Evolutionary conservation across 2,797 vertebrate genomes (phyloP), one percentile per base, ranked within the genome.

Genomic region (Oreortyx pictus): DNA sequence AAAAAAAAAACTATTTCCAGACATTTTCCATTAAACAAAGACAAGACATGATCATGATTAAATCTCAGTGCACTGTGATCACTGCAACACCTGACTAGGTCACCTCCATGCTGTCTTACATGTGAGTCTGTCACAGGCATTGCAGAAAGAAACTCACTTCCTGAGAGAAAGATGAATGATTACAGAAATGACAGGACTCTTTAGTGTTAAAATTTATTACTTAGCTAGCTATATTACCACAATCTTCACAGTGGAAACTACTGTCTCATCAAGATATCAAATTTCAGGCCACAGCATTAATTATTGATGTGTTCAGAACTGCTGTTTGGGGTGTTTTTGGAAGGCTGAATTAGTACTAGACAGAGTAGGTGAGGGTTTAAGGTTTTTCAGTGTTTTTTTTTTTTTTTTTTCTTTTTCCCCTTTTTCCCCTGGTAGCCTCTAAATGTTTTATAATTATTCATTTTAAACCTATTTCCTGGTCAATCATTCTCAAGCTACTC

Each of bases 391-490:
- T 49, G 5, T 39, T 7, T 20, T 39, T 65, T 54, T 54, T 43
- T 54, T 54, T 43, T 44, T 23, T 5, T 11, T 0, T 0, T 16
- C 33, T n/a, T 5, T 0, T 0, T 19, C 33, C 39, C 19, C 25
- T 39, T 57, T 49, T 22, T 4, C 7, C 12, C 39, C 24, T 19
- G 33, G 52, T 22, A 90, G 35, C 29, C 25, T 64, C 60, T 82
- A 89, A 52, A 83, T 31, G 39, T 75, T 85, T 87, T 17, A 41
- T 94, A 85, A 78, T 92, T 87, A 56, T 91, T 95, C 29, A 59
- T 94, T 92, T 91, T 49, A 88, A 92, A 86, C 60, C 24, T 75
- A 78, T 80, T 95, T 95, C 84, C 70, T 82, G 62, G 73, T 82
- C 86, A 92, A 56, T 94, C 71, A 80, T 90, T 96, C 74, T 65